Evolutionary conservation across 2,113 vertebrate species (phyloP).

Genomic region (Phycodurus eques): DNA sequence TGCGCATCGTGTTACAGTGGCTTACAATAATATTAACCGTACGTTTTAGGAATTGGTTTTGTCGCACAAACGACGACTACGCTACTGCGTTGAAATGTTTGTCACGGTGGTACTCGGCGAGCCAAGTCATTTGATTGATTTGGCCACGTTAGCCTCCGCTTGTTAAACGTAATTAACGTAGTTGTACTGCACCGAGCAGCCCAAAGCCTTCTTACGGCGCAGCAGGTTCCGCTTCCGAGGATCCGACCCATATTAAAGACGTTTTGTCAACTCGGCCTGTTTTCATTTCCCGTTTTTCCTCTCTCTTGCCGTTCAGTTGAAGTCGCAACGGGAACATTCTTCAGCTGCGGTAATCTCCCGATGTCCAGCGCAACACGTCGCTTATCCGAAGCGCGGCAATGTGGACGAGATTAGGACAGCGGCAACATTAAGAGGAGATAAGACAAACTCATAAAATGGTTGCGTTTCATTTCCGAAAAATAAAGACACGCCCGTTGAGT

Average conservation of each 20-base stretch:
- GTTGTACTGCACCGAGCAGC: no score
- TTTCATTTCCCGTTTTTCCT: slow-evolving; percentile 24
- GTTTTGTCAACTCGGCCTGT: background rate
- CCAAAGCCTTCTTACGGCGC: no score
- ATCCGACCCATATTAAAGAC: background rate
- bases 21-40: no score
- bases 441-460: slow-evolving; percentile 66
- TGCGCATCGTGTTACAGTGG: no score
- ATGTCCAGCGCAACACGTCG: slow-evolving; percentile 32
- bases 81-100: no score
- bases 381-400: slow-evolving; percentile 48
- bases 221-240: background rate
- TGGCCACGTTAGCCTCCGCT: background rate
- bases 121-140: no score
- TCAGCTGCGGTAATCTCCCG: slow-evolving; percentile 25
- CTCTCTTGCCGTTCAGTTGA: slow-evolving; percentile 14
- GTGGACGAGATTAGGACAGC: slow-evolving; percentile 40
- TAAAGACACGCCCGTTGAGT: slow-evolving; percentile 25
- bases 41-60: no score
- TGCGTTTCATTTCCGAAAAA: slow-evolving; percentile 74
- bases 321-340: slow-evolving; percentile 29
- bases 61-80: no score
- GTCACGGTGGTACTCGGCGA: no score
- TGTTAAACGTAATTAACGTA: background rate
- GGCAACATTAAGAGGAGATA: slow-evolving; percentile 61